These are phyloP conservation scores for Prenolepis imparis DNA, from an alignment of 2,888 invertebrate genomes.

Conservation along the genomic window DNA sequence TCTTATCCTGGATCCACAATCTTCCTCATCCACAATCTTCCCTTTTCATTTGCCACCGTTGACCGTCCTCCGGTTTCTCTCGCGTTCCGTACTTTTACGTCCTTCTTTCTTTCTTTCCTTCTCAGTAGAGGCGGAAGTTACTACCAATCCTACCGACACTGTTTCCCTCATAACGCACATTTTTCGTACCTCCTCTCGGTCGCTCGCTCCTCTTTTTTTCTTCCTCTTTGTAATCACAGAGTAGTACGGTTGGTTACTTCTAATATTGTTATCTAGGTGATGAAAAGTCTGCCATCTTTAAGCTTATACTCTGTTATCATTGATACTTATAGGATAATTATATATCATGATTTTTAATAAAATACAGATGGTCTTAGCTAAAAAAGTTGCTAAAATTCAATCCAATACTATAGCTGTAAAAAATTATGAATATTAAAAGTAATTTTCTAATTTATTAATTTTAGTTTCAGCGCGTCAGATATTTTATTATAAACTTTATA, in stretches of 20 bases:
- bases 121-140: conserved; percentile 59
- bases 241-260: neutral
- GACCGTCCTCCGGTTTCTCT: neutral
- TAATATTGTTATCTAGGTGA: neutral
- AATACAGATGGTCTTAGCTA: neutral
- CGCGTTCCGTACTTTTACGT: neutral
- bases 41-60: neutral
- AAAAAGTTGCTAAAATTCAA: neutral
- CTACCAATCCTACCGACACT: conserved; percentile 58
- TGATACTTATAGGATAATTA: neutral
- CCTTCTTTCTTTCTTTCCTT: neutral
- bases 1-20: neutral
- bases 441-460: neutral
- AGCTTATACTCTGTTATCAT: neutral
- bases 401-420: neutral
- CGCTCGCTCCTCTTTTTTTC: conserved; percentile 21
- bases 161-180: conserved; percentile 41
- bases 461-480: neutral
- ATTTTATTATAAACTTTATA: conserved; percentile 1
- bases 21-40: neutral
- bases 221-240: neutral
- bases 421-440: neutral
- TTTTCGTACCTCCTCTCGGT: conserved; percentile 54
- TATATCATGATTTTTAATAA: neutral
- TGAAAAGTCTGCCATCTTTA: neutral